Percentiles rank a stretch among this genome's conserved stretches.
These are phyloP conservation scores for Emydura subglobosa DNA, from an alignment of 2,113 vertebrate species.

Conservation along the genomic window DNA sequence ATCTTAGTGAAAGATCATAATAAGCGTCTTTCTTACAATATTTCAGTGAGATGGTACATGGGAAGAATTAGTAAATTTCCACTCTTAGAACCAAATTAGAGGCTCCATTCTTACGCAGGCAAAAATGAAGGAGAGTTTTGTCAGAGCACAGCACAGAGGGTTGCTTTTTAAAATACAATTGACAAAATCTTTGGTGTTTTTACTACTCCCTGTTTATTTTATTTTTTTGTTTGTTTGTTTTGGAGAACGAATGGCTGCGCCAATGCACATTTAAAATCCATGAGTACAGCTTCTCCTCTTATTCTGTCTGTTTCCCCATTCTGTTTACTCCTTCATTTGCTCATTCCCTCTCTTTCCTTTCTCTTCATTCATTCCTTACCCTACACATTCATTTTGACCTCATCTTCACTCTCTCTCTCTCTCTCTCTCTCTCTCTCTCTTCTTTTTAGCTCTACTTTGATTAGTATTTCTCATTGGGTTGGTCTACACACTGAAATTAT, in stretches of 20 bases:
- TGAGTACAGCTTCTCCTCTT: neutral
- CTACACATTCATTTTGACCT: conserved; percentile 51
- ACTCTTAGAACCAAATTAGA: conserved; percentile 54
- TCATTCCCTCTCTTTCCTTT: neutral
- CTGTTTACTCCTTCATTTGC: conserved; percentile 17
- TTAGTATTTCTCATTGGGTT: conserved; percentile 39
- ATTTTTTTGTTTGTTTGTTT: neutral
- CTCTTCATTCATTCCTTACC: conserved; percentile 43
- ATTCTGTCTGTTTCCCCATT: neutral
- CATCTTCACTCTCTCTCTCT: conserved; percentile 51
- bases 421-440: conserved; percentile 22
- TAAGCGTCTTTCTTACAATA: conserved; percentile 77
- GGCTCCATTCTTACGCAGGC: conserved; percentile 5
- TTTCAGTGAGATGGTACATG: conserved; percentile 73
- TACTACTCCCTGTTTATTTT: neutral
- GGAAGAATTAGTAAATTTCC: conserved; percentile 70
- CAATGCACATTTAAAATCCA: neutral
- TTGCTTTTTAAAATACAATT: conserved; percentile 31
- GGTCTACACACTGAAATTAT: conserved; percentile 35
- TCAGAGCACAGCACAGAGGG: neutral
- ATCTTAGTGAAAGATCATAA: conserved; percentile 75
- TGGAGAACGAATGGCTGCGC: neutral
- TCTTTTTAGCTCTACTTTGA: neutral
- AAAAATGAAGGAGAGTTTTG: conserved; percentile 39
- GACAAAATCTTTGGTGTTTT: conserved; percentile 19